Evolutionary conservation across 2,888 invertebrate genomes (phyloP), one percentile per base, ranked within the genome.

Genomic region (Drosophila nigricruria): DNA sequence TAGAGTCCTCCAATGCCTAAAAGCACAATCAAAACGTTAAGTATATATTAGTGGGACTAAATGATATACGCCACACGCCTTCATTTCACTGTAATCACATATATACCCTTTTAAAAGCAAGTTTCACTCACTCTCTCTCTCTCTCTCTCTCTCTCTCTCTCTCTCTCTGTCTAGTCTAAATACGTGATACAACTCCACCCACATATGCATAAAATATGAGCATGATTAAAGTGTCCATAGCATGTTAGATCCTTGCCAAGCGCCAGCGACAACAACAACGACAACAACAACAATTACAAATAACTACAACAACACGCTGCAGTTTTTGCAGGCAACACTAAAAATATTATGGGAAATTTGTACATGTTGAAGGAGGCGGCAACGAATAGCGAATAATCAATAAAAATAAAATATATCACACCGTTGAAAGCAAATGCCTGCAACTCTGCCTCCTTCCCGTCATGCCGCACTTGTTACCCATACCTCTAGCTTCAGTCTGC

Each of bases 351-450:
- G 80, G 82, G 76, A 82, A 82, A 82, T 82, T 82, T 82, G 78
- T 82, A 77, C 73, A 82, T 82, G 77, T 66, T 77, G 60, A 50
- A 54, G 69, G 49, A 47, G 60, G 71, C 54, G 54, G 59, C 53
- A 56, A 69, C 70, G 77, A 77, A 79, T 68, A 84, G 77, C 70
- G 81, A 82, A 86, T 87, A 87, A 87, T 87, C 86, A 87, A 87
- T 87, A 87, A 88, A 88, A 86, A 88, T 86, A 88, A 87, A 87
- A 89, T 86, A 84, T 88, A 87, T 87, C 87, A 89, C 86, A 88
- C 86, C 87, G 82, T 76, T 73, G 85, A 77, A 77, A 77, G 77
- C 74, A 74, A 70, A 58, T 59, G 64, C 74, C 70, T 64, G 34
- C 62, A 56, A 59, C 10, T 23, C 18, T 32, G 1, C 32, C 16